Evolutionary conservation across 2,888 invertebrate genomes (phyloP), one percentile per base, ranked within the genome.

Genomic region (Aspidiotus rigidus): DNA sequence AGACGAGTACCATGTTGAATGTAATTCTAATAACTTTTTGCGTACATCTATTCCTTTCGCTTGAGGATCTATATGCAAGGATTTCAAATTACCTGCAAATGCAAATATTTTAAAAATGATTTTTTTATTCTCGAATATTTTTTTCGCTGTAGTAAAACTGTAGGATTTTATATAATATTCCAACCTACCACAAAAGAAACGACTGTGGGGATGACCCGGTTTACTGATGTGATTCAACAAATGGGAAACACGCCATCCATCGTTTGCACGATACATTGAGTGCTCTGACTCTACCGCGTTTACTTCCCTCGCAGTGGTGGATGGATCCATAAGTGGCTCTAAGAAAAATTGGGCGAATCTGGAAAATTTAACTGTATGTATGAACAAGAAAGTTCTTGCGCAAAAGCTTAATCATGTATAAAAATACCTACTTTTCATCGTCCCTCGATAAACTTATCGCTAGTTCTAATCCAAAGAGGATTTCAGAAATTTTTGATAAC

Each of bases 341-440:
- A 94, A 84, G 80, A 99, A 99, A 82, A 99, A 99, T 78, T 99
- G 96, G 0, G 95, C 86, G 82, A 99, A 99, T 73, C 96, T 90
- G 40, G 1, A 28, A 28, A 28, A 28, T 28, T 28, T 28, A 1
- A 28, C 1, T 28, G 28, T 28, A 28, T 28, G 1, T 28, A 28
- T 28, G 28, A 28, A 17, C 41, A 42, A 62, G 59, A 16, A 39
- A 13, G 11, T 61, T 62, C 13, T 16, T 10, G 57, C 41, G 60
- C 15, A 39, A 11, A 10, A 41, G 49, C 11, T n/a, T n/a, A n/a
- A 11, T 13, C n/a, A 10, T 44, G 11, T 7, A 59, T n/a, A 63
- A 42, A 62, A 17, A 49, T 75, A 89, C 89, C 89, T 28, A 28
- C 28, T 28, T 28, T 28, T 28, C 28, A 28, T 3, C 5, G 28